Percentiles rank a stretch among this genome's conserved stretches.
phyloP scores from a whole-genome alignment of 2,113 vertebrate species.

The Hippoglossus stenolepis region DNA sequence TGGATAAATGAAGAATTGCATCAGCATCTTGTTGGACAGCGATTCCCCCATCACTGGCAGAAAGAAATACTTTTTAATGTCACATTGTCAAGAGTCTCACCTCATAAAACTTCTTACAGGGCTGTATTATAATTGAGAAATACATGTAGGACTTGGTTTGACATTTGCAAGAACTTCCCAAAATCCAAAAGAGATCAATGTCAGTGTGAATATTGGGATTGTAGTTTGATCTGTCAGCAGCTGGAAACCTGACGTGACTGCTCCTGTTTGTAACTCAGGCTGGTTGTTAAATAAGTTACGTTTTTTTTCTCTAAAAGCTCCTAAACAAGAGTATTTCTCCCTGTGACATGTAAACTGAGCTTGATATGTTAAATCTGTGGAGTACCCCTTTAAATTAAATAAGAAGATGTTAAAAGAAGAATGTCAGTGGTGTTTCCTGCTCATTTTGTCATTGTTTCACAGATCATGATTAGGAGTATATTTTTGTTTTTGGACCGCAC shows the following conservation, averaged over 20 bases:
- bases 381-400: not conserved
- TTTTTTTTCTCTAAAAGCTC: not conserved
- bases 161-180: not conserved
- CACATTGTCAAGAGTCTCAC: no score
- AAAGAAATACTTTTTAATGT: not conserved
- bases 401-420: not conserved
- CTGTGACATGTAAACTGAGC: not conserved
- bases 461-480: constrained; percentile 99
- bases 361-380: not conserved
- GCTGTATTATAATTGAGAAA: no score
- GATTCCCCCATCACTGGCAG: not conserved
- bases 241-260: not conserved
- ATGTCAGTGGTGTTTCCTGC: not conserved
- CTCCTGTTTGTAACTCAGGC: not conserved
- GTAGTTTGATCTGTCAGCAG: not conserved
- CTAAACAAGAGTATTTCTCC: not conserved
- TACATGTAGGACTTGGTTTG: not conserved
- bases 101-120: no score
- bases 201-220: no score
- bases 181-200: not conserved
- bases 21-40: not conserved
- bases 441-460: constrained; percentile 51
- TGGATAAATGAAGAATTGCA: not conserved
- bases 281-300: no score
- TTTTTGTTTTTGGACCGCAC: constrained; percentile 99